A percentile compares a stretch with the other conserved stretches of the same genome.
phyloP scores from a whole-genome alignment of 2,113 vertebrate genomes.

The Trachemys scripta region DNA sequence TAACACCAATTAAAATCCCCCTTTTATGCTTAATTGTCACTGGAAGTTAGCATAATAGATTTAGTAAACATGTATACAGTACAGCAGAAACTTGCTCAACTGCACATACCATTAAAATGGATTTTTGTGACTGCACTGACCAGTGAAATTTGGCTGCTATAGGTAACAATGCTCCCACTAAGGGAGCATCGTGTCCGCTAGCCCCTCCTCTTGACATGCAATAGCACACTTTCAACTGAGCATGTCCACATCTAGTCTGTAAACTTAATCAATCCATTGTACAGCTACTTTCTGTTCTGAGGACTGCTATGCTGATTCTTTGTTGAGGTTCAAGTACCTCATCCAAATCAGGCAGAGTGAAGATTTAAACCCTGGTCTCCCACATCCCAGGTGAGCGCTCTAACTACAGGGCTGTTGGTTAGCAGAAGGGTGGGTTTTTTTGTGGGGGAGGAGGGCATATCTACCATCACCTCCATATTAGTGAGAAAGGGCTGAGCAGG shows the following conservation, averaged over 20 bases:
- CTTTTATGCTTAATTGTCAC: conserved; percentile 6
- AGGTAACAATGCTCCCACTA: rapidly evolving
- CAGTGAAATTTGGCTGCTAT: not conserved
- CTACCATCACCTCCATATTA: too few relatives aligned
- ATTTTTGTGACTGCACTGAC: not conserved
- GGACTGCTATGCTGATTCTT: not conserved
- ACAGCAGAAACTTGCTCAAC: conserved; percentile 24
- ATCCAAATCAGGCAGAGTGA: not conserved
- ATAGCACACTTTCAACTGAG: not conserved
- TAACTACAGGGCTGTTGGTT: not conserved
- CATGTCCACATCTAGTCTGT: not conserved
- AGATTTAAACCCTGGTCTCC: not conserved
- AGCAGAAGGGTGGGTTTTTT: too few relatives aligned
- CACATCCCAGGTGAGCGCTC: not conserved
- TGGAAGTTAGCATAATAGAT: not conserved
- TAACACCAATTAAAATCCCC: conserved; percentile 60
- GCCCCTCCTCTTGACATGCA: not conserved
- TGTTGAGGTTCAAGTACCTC: not conserved
- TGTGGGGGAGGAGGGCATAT: too few relatives aligned
- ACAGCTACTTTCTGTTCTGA: not conserved
- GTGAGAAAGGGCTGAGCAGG: not conserved
- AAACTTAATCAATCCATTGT: not conserved
- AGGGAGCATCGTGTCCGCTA: not conserved
- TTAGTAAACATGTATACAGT: conserved; percentile 4
- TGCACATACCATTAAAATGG: not conserved